Evolutionary conservation across 2,797 vertebrate genomes (phyloP), one percentile per base, ranked within the genome.

Genomic region (Clamator glandarius): DNA sequence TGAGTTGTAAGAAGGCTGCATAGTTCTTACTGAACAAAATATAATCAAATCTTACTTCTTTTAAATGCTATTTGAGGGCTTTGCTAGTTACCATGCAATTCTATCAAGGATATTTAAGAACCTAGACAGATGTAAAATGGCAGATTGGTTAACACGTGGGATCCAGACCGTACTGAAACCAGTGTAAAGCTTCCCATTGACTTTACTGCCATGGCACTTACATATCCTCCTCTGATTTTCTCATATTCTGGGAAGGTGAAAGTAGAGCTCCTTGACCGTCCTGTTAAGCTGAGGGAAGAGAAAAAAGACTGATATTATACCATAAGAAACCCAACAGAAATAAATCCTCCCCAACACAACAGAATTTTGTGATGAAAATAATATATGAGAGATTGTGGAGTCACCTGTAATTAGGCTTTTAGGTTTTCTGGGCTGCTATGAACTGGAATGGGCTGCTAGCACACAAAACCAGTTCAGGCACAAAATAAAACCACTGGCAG

Each of bases 31-130:
- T 41, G 94, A 96, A 82, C 24, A 87, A 84, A 95, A 92, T 68
- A 93, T 62, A 91, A 95, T 87, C 72, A 85, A 89, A 93, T 94
- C 77, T 92, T 83, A 63, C 51, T 85, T 80, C 42, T 93, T 95
- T 91, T 73, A 90, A 93, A 93, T 61, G 52, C 51, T 94, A 39
- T 39, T 91, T 1, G 5, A 82, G 64, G 59, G 61, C 76, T 96
- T 86, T 89, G 33, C 85, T 85, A 31, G 8, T 72, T 91, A 36
- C 39, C 35, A 31, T 72, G 69, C 68, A 59, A 57, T 52, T 46
- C 41, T 86, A 33, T 67, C 67, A 77, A 44, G 48, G 63, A 41
- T 79, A 50, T 82, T 85, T 88, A 87, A 95, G 77, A 77, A 85
- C 36, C 17, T 39, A 92, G 55, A 44, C 15, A 50, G 68, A 88